Evolutionary conservation across 1,140 invertebrate species (phyloP), one percentile per base, ranked within the genome.

Genomic region (Lethrus apterus): DNA sequence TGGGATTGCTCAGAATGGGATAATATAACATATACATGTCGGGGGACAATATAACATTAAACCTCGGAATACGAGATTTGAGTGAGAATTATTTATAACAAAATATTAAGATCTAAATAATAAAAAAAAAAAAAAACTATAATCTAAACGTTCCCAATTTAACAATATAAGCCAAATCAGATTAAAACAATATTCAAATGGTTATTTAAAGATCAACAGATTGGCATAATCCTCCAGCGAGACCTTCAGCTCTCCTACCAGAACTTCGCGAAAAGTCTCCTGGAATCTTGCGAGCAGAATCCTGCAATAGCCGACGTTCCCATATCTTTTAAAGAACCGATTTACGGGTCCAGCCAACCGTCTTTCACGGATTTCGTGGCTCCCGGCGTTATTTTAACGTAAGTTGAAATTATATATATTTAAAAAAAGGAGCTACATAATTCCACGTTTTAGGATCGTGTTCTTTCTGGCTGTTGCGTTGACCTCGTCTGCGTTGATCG

Each of bases 311-410:
- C 85, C 2, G 75, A 75, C 19, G 77, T 89, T 44, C 88, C 88
- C 1, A 68, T 90, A 30, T 68, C 88, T 73, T 84, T 89, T 57
- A 72, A 80, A 55, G 67, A 79, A n/a, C 91, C 93, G 2, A 79
- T 96, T 35, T 96, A 93, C 65, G 93, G 92, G 13, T 74, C 79
- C n/a, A 65, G 70, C 32, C 71, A 84, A 48, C 88, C 90, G 1
- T 89, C 87, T 55, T 94, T 95, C 60, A 93, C 89, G 0, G 88
- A 95, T 63, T 97, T 96, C 62, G 92, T 93, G 55, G 91, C 91
- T 3, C 92, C 92, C 13, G 92, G 93, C 50, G 81, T 96, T 31
- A 92, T 95, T 55, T 68, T 95, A 50, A 93, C 85, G 86, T 90
- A 68, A 79, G 77, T 58, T 10, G 13, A 3, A n/a, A 36, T 36